A percentile compares a stretch with the other conserved stretches of the same genome.
These are phyloP conservation scores for Chelonus formosanus DNA, from an alignment of 2,888 invertebrate species.

Conservation along the genomic window DNA sequence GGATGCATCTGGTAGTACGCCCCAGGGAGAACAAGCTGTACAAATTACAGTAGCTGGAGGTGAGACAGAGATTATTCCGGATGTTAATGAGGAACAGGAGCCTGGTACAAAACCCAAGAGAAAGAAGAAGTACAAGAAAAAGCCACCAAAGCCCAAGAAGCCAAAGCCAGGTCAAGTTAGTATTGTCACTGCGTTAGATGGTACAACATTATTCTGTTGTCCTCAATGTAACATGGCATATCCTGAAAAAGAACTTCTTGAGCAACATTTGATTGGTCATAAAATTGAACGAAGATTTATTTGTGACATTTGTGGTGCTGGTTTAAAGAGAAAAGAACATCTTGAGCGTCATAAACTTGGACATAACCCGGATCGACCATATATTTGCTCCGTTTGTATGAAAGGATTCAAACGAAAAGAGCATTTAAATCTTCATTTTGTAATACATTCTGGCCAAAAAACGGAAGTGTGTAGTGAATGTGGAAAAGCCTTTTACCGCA, in stretches of 20 bases:
- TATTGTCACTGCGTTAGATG: conserved; percentile 79
- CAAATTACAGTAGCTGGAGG: conserved; percentile 66
- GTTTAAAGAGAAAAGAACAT: conserved; percentile 81
- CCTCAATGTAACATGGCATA: conserved; percentile 86
- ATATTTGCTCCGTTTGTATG: conserved; percentile 79
- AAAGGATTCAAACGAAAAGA: conserved; percentile 85
- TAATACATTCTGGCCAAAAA: conserved; percentile 86
- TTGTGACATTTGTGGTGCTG: conserved; percentile 81
- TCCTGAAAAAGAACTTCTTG: conserved; percentile 81
- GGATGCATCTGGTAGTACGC: conserved; percentile 57
- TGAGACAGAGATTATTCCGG: conserved; percentile 66
- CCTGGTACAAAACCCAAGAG: conserved; percentile 69
- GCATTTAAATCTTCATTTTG: conserved; percentile 83
- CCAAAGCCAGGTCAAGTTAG: conserved; percentile 84
- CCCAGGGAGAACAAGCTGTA: conserved; percentile 65
- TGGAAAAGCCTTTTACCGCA: conserved; percentile 81
- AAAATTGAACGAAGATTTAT: conserved; percentile 83
- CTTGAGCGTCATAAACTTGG: conserved; percentile 81
- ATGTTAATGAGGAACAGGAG: conserved; percentile 60
- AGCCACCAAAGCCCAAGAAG: conserved; percentile 78
- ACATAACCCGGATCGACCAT: conserved; percentile 83
- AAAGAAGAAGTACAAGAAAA: conserved; percentile 84
- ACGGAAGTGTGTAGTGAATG: conserved; percentile 81
- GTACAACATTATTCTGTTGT: conserved; percentile 79
- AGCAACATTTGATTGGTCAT: conserved; percentile 79